Evolutionary conservation across 2,113 vertebrate species (phyloP).

Genomic region (Mus musculus): DNA sequence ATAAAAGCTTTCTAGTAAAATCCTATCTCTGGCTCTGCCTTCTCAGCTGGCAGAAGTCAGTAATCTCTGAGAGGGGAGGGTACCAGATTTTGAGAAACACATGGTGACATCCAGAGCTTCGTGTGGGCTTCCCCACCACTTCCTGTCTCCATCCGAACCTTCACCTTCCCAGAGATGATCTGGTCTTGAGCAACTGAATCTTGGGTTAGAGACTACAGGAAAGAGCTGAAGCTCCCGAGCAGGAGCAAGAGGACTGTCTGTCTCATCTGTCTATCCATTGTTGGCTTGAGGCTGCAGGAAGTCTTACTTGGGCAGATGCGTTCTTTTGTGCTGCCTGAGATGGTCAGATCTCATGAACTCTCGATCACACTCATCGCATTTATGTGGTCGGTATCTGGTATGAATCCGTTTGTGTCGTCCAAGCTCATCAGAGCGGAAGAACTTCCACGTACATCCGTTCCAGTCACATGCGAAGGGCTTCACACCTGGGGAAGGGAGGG

Average conservation of each 20-base stretch:
- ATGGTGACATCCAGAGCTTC: background rate
- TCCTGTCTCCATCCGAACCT: slow-evolving; percentile 31
- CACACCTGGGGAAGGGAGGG: slow-evolving; percentile 51
- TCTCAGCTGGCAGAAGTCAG: background rate
- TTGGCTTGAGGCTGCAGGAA: background rate
- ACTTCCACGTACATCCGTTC: slow-evolving; percentile 64
- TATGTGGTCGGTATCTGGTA: slow-evolving; percentile 63
- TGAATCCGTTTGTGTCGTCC: slow-evolving; percentile 69
- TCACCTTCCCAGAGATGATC: background rate
- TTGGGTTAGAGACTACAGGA: slow-evolving; percentile 27
- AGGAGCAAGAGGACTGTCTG: background rate
- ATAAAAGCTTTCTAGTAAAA: slow-evolving; percentile 12
- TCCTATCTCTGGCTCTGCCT: background rate
- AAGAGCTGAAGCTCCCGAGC: slow-evolving; percentile 46
- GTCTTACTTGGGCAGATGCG: background rate
- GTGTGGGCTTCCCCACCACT: background rate
- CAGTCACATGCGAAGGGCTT: slow-evolving; percentile 70
- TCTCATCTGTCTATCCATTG: background rate
- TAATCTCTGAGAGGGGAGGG: background rate
- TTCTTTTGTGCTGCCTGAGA: slow-evolving; percentile 72
- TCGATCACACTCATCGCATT: slow-evolving; percentile 58
- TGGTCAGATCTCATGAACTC: slow-evolving; percentile 77
- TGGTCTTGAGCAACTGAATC: background rate
- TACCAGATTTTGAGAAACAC: background rate
- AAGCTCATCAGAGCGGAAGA: slow-evolving; percentile 79